Conservation (phyloP, 53 echinoderm and acorn worm genomes). For the Apostichopus leukothele region DNA sequence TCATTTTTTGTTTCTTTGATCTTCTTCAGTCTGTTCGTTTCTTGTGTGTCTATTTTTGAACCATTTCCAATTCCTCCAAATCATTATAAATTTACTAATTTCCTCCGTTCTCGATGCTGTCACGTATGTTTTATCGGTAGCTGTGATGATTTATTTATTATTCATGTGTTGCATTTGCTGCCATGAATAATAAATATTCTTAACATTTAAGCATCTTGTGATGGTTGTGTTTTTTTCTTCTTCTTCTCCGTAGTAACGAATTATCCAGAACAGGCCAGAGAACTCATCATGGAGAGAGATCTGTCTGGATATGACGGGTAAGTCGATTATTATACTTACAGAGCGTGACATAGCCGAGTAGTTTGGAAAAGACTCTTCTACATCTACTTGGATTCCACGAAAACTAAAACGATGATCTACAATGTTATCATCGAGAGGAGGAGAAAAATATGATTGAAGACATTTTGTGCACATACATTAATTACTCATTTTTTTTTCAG, state of each 20-base stretch:
- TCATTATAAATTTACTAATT: not conserved
- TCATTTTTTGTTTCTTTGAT: too few relatives aligned
- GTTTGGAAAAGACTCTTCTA: not conserved
- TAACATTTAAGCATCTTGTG: not conserved
- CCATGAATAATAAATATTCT: not conserved
- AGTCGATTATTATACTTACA: slow-evolving; percentile 10
- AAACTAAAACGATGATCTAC: not conserved
- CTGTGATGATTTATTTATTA: not conserved
- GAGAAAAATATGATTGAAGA: too few relatives aligned
- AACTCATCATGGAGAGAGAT: slow-evolving; percentile 58
- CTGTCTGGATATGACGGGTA: slow-evolving; percentile 81
- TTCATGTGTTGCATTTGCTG: not conserved
- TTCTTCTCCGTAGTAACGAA: slow-evolving; percentile 63
- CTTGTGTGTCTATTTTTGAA: not conserved
- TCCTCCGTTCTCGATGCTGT: not conserved
- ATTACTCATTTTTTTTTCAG: too few relatives aligned
- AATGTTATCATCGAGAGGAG: too few relatives aligned
- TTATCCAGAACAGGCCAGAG: slow-evolving; percentile 65
- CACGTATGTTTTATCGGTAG: not conserved
- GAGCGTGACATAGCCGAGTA: not conserved
- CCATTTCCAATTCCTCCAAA: not conserved
- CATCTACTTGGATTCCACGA: not conserved
- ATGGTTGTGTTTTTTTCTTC: not conserved
- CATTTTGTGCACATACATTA: too few relatives aligned
- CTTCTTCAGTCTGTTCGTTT: too few relatives aligned